A percentile compares a stretch with the other conserved stretches of the same genome.
Evolutionary conservation across 2,797 vertebrate species (phyloP).

Genomic region (Avahi laniger): DNA sequence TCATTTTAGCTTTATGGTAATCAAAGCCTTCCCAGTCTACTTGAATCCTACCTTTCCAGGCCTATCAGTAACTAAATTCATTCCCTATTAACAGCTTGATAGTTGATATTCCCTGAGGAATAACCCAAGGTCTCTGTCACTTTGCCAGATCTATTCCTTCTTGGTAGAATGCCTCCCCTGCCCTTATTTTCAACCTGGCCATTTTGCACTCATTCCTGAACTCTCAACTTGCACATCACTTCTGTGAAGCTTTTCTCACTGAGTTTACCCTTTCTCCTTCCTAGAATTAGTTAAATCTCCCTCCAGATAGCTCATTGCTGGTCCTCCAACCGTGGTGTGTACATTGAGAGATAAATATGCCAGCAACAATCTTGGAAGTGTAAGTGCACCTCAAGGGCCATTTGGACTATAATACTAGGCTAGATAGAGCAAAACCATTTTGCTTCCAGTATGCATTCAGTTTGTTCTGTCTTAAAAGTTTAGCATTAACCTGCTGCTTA

Average conservation of each 20-base stretch:
- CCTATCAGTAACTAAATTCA: not conserved
- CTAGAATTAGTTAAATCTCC: not conserved
- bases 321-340: not conserved
- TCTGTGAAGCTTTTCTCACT: not conserved
- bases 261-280: not conserved
- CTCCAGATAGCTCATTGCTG: not conserved
- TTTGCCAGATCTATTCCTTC: not conserved
- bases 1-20: not conserved
- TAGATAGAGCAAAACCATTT: not conserved
- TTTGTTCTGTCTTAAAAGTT: not conserved
- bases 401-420: not conserved
- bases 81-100: not conserved
- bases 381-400: not conserved
- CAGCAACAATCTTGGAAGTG: not conserved
- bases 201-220: not conserved
- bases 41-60: not conserved
- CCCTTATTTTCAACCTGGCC: not conserved
- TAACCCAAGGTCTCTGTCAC: not conserved
- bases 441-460: not conserved
- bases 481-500: not conserved
- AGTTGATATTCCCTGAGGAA: not conserved
- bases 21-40: not conserved
- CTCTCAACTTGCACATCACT: not conserved
- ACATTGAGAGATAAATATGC: not conserved
- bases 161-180: not conserved